Evolutionary conservation across 2,888 invertebrate species (phyloP).

Genomic region (Holacanthella duospinosa): DNA sequence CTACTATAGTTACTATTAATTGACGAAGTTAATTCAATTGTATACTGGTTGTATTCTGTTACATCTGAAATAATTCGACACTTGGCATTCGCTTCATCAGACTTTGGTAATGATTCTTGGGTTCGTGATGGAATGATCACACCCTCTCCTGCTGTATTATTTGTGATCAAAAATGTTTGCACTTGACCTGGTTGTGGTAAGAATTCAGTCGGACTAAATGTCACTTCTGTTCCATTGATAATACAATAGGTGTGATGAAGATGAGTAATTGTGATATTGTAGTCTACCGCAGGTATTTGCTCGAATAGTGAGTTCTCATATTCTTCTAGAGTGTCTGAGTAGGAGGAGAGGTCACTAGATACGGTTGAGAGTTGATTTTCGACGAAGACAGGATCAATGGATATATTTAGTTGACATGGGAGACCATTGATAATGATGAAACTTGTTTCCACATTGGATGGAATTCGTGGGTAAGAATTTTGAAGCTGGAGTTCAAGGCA

Average conservation of each 20-base stretch:
- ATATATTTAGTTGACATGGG: conserved; percentile 48
- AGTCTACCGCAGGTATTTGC: conserved; percentile 14
- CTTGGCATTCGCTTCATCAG: not conserved
- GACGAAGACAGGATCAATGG: conserved; percentile 1
- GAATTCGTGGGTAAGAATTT: conserved; percentile 32
- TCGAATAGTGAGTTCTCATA: conserved; percentile 1
- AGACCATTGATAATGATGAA: conserved; percentile 55
- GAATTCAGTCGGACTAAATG: not conserved
- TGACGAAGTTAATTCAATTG: not conserved
- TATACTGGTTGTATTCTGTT: not conserved
- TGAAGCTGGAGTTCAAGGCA: conserved; percentile 42
- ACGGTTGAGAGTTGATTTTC: not conserved
- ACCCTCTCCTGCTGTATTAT: not conserved
- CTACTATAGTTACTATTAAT: not conserved
- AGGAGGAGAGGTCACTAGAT: not conserved
- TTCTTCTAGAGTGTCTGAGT: not conserved
- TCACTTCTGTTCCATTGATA: not conserved
- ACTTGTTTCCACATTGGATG: conserved; percentile 41
- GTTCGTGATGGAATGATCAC: not conserved
- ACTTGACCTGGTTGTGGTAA: conserved; percentile 1
- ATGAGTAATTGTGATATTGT: conserved; percentile 1
- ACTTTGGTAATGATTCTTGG: not conserved
- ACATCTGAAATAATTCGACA: not conserved
- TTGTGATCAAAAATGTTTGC: not conserved
- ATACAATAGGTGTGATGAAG: not conserved